Evolutionary conservation across 2,888 invertebrate species (phyloP).

Genomic region (Agrotis exclamationis): DNA sequence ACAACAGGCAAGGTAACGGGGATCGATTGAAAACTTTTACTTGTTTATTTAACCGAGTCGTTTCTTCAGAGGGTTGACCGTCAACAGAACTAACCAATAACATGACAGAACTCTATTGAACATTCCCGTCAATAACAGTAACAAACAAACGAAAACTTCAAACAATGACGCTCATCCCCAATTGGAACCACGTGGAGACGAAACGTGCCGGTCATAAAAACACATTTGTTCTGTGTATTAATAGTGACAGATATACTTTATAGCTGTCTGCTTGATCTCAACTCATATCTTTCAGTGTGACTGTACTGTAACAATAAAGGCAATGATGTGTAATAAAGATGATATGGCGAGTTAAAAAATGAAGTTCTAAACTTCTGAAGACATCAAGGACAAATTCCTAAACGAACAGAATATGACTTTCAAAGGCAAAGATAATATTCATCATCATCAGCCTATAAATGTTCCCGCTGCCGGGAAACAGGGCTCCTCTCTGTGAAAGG

Average conservation of each 20-base stretch:
- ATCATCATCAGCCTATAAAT: too few relatives aligned
- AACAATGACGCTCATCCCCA: constrained; percentile 40
- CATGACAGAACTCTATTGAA: not conserved
- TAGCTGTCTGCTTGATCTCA: constrained; percentile 16
- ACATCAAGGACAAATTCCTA: constrained; percentile 17
- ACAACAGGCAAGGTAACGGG: not conserved
- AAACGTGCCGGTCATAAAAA: constrained; percentile 45
- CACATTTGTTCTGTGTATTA: constrained; percentile 48
- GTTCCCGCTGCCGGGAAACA: too few relatives aligned
- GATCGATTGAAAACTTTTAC: constrained; percentile 18
- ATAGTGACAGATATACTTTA: constrained; percentile 40
- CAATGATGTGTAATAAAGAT: constrained; percentile 18
- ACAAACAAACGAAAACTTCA: constrained; percentile 6
- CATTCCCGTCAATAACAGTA: constrained; percentile 6
- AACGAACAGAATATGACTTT: not conserved
- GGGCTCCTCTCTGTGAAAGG: too few relatives aligned
- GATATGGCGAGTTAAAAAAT: not conserved
- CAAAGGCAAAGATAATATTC: not conserved
- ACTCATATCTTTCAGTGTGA: constrained; percentile 23
- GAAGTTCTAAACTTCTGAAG: not conserved
- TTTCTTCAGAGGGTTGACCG: constrained; percentile 1
- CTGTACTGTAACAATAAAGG: constrained; percentile 24
- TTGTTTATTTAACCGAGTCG: constrained; percentile 13
- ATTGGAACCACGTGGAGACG: constrained; percentile 46
- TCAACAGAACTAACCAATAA: not conserved